phyloP scores from a whole-genome alignment of 2,888 invertebrate genomes.

The Eutolmus rufibarbis region DNA sequence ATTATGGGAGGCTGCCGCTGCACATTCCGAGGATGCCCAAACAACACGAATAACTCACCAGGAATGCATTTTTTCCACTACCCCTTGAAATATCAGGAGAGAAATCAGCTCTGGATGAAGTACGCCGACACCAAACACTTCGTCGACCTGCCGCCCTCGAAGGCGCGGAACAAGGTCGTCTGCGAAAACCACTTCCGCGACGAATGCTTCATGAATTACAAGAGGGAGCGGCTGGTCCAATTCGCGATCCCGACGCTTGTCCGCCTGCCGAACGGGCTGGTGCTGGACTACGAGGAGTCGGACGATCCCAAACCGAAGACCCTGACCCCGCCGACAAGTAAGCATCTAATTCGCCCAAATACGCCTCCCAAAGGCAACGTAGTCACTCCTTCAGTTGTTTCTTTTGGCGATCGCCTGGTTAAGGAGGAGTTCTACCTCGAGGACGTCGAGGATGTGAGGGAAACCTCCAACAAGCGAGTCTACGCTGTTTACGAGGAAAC shows the following conservation, averaged over 20 bases:
- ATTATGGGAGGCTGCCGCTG: slow-evolving; percentile 67
- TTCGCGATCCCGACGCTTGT: slow-evolving; percentile 64
- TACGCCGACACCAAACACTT: slow-evolving; percentile 51
- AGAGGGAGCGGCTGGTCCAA: slow-evolving; percentile 63
- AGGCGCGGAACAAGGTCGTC: slow-evolving; percentile 64
- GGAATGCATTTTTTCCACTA: slow-evolving; percentile 66
- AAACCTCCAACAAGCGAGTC: not conserved
- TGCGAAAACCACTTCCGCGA: slow-evolving; percentile 66
- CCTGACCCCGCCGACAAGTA: slow-evolving; percentile 48
- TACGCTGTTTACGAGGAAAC: not conserved
- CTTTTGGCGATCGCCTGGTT: not conserved
- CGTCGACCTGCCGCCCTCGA: slow-evolving; percentile 57
- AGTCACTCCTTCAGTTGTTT: not conserved
- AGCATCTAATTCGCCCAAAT: slow-evolving; percentile 53
- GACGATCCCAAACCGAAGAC: slow-evolving; percentile 51
- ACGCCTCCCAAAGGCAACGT: not conserved
- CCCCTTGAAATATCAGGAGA: slow-evolving; percentile 58
- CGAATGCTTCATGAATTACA: slow-evolving; percentile 63
- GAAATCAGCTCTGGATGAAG: slow-evolving; percentile 52
- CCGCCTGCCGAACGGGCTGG: slow-evolving; percentile 51
- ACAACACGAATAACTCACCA: slow-evolving; percentile 59
- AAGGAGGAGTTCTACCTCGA: not conserved
- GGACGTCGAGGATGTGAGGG: not conserved
- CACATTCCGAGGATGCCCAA: slow-evolving; percentile 64
- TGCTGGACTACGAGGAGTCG: slow-evolving; percentile 54